phyloP scores from a whole-genome alignment of 2,113 vertebrate species.

The Phaetusa simplex region DNA sequence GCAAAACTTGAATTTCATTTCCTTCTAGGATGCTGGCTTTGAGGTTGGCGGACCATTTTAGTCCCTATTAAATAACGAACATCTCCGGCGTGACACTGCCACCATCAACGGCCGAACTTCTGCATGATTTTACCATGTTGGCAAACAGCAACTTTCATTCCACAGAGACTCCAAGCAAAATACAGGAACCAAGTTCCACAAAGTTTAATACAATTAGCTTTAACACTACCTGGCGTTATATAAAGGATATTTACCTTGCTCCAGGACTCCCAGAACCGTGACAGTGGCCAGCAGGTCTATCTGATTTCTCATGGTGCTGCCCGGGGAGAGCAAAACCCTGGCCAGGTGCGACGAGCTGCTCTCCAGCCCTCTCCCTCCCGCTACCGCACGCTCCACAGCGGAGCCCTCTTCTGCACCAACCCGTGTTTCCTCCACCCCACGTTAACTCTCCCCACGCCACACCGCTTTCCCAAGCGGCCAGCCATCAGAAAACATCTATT shows the following conservation, averaged over 20 bases:
- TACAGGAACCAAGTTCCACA: not conserved
- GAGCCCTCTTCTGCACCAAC: not conserved
- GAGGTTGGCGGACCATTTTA: not conserved
- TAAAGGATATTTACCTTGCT: constrained; percentile 81
- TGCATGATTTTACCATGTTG: not conserved
- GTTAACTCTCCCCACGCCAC: constrained; percentile 7
- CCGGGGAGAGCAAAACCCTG: not conserved
- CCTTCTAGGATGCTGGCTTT: not conserved
- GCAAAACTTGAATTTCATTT: not conserved
- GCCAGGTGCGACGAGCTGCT: not conserved
- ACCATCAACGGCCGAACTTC: accelerated
- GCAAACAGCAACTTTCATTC: not conserved
- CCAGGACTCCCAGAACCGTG: constrained; percentile 82
- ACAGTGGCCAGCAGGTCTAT: constrained; percentile 77
- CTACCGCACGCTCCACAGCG: not conserved
- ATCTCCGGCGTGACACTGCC: not conserved
- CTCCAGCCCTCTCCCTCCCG: not conserved
- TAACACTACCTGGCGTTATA: too few relatives aligned
- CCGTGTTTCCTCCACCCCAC: constrained; percentile 13
- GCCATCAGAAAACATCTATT: accelerated
- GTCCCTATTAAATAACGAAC: not conserved
- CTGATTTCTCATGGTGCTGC: constrained; percentile 73
- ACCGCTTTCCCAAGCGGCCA: not conserved
- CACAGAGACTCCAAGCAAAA: not conserved
- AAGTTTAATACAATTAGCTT: not conserved